These are phyloP conservation scores for Rhodeus uyekii DNA, from an alignment of 2,797 vertebrate species.

Conservation along the genomic window DNA sequence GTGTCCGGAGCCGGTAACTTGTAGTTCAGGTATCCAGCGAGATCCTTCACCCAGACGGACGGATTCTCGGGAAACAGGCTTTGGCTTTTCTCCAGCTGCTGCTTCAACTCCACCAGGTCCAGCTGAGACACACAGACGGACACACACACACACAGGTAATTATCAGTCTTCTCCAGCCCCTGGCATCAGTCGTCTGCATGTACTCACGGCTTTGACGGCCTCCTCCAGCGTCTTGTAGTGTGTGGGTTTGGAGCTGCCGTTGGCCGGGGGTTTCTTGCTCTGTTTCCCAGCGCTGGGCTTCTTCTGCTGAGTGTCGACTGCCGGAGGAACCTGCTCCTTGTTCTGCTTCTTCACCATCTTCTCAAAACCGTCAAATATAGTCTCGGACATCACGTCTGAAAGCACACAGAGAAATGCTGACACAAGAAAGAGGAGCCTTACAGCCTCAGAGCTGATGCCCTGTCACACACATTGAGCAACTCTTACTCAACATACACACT, in stretches of 20 bases:
- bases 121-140: conserved; percentile 68
- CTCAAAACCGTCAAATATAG: conserved; percentile 85
- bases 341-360: conserved; percentile 85
- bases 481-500: not conserved
- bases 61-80: conserved; percentile 89
- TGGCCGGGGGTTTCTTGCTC: conserved; percentile 69
- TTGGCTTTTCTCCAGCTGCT: conserved; percentile 88
- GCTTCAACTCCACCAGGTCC: conserved; percentile 84
- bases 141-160: not conserved
- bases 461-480: not conserved
- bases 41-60: conserved; percentile 94
- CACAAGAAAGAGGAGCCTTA: not conserved
- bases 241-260: conserved; percentile 54
- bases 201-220: conserved; percentile 88
- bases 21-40: conserved; percentile 94
- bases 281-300: conserved; percentile 70
- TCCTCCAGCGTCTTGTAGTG: conserved; percentile 84
- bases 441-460: not conserved
- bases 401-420: not conserved
- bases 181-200: too few species aligned
- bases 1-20: conserved; percentile 82
- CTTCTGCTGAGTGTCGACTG: conserved; percentile 71
- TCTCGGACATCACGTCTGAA: conserved; percentile 81
- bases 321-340: conserved; percentile 91
- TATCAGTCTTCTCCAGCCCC: too few species aligned